Evolutionary conservation across 37 sponge, comb jelly and placozoan genomes (phyloP).

Genomic region (Aphrocallistes beatrix): DNA sequence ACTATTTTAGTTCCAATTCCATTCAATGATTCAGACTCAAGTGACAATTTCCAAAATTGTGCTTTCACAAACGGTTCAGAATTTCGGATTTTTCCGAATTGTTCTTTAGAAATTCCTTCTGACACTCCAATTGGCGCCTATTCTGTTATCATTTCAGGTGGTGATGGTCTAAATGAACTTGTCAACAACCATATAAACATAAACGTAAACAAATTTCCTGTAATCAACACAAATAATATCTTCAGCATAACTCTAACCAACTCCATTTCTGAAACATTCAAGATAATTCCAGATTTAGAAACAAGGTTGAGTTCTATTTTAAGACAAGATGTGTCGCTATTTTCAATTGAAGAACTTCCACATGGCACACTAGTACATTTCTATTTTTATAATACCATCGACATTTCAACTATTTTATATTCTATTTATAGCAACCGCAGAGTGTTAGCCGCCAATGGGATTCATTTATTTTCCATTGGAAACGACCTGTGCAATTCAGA

Average conservation of each 20-base stretch:
- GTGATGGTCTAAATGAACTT: neutral
- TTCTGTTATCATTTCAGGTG: neutral
- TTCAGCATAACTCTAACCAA: neutral
- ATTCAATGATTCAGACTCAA: slow-evolving; percentile 34
- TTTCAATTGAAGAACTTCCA: neutral
- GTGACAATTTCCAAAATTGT: slow-evolving; percentile 31
- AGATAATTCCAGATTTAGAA: neutral
- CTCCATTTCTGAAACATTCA: neutral
- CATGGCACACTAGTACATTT: neutral
- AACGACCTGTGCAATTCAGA: slow-evolving; percentile 36
- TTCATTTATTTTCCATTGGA: slow-evolving; percentile 21
- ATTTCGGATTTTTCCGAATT: neutral
- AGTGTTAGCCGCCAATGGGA: neutral
- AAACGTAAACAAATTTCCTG: slow-evolving; percentile 7
- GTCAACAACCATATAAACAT: slow-evolving; percentile 26
- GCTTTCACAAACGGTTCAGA: neutral
- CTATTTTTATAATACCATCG: neutral
- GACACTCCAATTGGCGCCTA: slow-evolving; percentile 22
- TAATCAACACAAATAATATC: neutral
- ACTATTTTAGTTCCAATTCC: slow-evolving; percentile 26
- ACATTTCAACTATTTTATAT: neutral
- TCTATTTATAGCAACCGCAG: neutral
- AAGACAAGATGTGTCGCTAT: neutral
- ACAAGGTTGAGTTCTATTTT: neutral
- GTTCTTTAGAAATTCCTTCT: neutral